A percentile compares a stretch with the other conserved stretches of the same genome.
Conservation (phyloP, 2,113 vertebrate genomes). For the Burhinus oedicnemus region DNA sequence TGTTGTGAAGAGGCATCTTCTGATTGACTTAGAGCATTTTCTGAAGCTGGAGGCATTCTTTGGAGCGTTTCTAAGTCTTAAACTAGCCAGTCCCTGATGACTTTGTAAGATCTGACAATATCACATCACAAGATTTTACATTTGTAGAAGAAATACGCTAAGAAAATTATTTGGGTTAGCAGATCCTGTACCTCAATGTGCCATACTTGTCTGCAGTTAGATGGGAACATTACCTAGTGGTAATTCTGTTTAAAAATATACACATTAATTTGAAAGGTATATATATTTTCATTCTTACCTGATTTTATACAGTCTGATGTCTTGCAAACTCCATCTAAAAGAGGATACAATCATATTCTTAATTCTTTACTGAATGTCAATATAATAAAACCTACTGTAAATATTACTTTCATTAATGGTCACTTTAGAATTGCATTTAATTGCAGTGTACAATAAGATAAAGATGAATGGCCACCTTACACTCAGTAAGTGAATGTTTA, state of each 20-base stretch:
- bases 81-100: background rate
- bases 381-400: background rate
- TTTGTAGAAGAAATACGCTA: background rate
- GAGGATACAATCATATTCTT: conserved; percentile 21
- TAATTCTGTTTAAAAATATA: background rate
- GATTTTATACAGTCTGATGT: conserved; percentile 91
- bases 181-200: background rate
- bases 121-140: background rate
- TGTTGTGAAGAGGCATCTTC: background rate
- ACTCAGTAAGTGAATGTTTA: background rate
- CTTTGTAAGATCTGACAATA: background rate
- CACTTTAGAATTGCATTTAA: background rate
- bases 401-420: background rate
- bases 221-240: background rate
- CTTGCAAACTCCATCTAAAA: conserved; percentile 90
- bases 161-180: background rate
- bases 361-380: background rate
- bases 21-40: background rate
- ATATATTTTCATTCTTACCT: conserved; percentile 79
- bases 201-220: background rate
- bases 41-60: background rate
- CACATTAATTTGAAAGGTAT: background rate
- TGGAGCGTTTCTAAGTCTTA: background rate
- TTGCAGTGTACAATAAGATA: background rate
- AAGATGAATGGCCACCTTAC: background rate